A percentile compares a stretch with the other conserved stretches of the same genome.
These are phyloP conservation scores for Octopus bimaculoides DNA, from an alignment of 1,140 invertebrate species.

Conservation along the genomic window DNA sequence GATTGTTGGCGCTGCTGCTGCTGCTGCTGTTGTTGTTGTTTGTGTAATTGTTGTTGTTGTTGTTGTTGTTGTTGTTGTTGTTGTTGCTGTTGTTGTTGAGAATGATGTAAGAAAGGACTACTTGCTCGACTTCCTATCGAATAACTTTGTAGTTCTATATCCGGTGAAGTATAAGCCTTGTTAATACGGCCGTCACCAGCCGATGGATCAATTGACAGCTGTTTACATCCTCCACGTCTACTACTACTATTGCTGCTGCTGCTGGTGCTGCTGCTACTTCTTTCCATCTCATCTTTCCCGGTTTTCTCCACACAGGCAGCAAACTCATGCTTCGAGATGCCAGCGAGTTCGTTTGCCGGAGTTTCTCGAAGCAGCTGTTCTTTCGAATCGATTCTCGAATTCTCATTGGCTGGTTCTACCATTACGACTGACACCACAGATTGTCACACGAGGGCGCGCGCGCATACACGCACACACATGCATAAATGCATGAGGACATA, in stretches of 20 bases:
- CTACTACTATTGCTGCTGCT: conserved; percentile 1
- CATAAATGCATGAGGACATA: neutral
- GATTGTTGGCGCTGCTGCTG: neutral
- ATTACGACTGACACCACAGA: conserved; percentile 36
- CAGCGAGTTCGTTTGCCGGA: conserved; percentile 1
- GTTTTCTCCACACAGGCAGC: neutral
- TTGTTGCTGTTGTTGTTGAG: neutral
- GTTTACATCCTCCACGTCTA: conserved; percentile 7
- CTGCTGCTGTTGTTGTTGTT: neutral
- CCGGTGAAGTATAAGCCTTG: conserved; percentile 46
- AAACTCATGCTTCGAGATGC: neutral
- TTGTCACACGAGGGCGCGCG: neutral
- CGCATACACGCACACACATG: neutral
- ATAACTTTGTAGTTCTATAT: conserved; percentile 46
- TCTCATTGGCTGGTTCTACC: conserved; percentile 42
- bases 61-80: neutral
- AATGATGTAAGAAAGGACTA: conserved; percentile 2
- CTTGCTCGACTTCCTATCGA: conserved; percentile 2
- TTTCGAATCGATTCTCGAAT: conserved; percentile 46
- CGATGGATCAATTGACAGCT: conserved; percentile 10
- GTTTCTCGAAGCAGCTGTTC: conserved; percentile 33
- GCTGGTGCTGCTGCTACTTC: conserved; percentile 6
- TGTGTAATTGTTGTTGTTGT: neutral
- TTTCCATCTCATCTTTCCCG: conserved; percentile 13
- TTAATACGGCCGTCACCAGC: conserved; percentile 42